Base-by-base conservation (phyloP, 2,797 vertebrate genomes). In the Tenualosa thibaudeaui region DNA sequence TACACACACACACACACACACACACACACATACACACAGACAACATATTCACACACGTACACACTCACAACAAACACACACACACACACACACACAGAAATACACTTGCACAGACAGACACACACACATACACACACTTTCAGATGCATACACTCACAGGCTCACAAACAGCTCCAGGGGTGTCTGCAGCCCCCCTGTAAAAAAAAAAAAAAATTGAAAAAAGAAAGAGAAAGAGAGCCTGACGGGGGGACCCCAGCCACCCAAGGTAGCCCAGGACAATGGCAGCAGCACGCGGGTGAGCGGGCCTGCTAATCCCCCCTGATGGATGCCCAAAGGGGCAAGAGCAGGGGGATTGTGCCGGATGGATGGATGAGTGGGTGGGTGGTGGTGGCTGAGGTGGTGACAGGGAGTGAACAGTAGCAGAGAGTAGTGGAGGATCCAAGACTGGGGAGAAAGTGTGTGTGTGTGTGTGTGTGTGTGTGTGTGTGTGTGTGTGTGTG, bases 271-370 rank as follows among this genome's bases (percentile, higher is more conserved):
- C 93, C 90, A 81, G 84, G 62, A 94, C 93, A 95, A 94, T 94
- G 86, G 92, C 82, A 92, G 51, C 51, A 53, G 51, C 51, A 53
- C 93, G 90, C 62, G 62, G 62, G 62, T 31, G 58, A 68, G 62
- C 62, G 91, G 91, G 92, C 92, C 94, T 90, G 82, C 92, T 94
- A 94, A 95, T 95, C 92, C 92, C 88, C 91, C 89, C 89, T 94
- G 93, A 94, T 93, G 91, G 93, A 68, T 68, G 62, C 62, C 62
- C 62, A 24, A 26, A 2, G 62, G 9, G 22, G 62, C 10, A 24
- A 68, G 26, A 68, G 26, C 24, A 68, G 62, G 62, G 62, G 62
- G 12, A 12, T 37, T 26, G 26, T 68, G 12, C 62, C 8, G 62
- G 62, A 9, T 68, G 62, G 62, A 3, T 68, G 60, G 40, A 91